Percentiles rank a stretch among this genome's conserved stretches.
These are phyloP conservation scores for Ginglymostoma cirratum DNA, from an alignment of 2,113 vertebrate species.

Conservation along the genomic window DNA sequence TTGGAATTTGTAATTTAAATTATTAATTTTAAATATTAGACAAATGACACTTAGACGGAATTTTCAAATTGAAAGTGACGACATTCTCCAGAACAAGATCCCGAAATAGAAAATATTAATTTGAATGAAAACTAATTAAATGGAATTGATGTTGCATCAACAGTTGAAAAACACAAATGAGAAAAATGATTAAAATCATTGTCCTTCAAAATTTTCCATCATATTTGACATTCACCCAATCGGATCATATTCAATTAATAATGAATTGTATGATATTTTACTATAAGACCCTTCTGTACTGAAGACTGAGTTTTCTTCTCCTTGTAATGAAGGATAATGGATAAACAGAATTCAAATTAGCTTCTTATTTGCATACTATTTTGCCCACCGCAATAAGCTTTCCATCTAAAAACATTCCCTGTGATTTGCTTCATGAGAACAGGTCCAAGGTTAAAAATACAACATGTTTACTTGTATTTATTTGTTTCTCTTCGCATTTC, in stretches of 20 bases:
- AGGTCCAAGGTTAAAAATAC: neutral
- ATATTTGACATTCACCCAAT: neutral
- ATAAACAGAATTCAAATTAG: neutral
- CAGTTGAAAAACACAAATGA: neutral
- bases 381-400: neutral
- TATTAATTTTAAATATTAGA: neutral
- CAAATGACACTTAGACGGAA: neutral
- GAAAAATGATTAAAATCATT: neutral
- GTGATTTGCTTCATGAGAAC: neutral
- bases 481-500: neutral
- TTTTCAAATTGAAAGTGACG: neutral
- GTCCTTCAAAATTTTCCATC: neutral
- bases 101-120: neutral
- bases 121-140: constrained; percentile 3
- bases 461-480: neutral
- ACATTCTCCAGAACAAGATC: neutral
- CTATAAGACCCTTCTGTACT: neutral
- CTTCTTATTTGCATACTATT: neutral
- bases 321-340: neutral
- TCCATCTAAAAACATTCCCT: neutral
- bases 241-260: neutral
- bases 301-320: neutral
- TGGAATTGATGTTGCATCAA: neutral
- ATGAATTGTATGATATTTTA: neutral
- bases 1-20: neutral